phyloP scores from a whole-genome alignment of 2,797 vertebrate genomes.

The Lutjanus argentimaculatus region DNA sequence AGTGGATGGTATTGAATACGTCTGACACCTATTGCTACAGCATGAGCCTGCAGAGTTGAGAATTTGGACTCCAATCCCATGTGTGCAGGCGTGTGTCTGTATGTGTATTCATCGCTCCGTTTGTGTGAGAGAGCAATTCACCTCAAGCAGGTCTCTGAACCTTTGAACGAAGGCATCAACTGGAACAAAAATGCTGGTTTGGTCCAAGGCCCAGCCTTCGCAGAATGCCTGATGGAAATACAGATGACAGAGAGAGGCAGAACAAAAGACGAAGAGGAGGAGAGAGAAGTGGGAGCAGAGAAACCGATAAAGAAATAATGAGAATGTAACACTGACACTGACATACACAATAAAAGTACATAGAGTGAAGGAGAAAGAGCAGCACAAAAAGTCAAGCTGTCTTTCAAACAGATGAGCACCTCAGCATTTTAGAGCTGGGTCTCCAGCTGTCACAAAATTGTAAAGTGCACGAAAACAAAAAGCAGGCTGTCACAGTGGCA shows the following conservation, averaged over 20 bases:
- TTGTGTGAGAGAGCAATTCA: constrained; percentile 66
- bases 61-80: not conserved
- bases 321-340: constrained; percentile 53
- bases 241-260: constrained; percentile 37
- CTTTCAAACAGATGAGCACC: constrained; percentile 67
- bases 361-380: constrained; percentile 46
- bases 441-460: constrained; percentile 55
- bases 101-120: constrained; percentile 9
- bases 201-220: constrained; percentile 82
- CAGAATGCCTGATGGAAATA: constrained; percentile 78
- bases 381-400: constrained; percentile 66
- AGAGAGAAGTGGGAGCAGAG: constrained; percentile 25
- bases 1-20: constrained; percentile 45
- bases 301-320: constrained; percentile 55
- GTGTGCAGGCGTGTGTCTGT: constrained; percentile 28
- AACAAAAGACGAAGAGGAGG: constrained; percentile 31
- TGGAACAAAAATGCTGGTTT: constrained; percentile 86
- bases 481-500: constrained; percentile 57
- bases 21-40: constrained; percentile 56
- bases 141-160: constrained; percentile 87
- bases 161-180: constrained; percentile 87
- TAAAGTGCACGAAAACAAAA: constrained; percentile 75
- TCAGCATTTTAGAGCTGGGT: constrained; percentile 56
- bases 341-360: constrained; percentile 46
- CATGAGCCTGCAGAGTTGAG: constrained; percentile 24